A percentile compares a stretch with the other conserved stretches of the same genome.
phyloP scores from a whole-genome alignment of 2,113 vertebrate genomes.

The Hippocampus mohnikei region DNA sequence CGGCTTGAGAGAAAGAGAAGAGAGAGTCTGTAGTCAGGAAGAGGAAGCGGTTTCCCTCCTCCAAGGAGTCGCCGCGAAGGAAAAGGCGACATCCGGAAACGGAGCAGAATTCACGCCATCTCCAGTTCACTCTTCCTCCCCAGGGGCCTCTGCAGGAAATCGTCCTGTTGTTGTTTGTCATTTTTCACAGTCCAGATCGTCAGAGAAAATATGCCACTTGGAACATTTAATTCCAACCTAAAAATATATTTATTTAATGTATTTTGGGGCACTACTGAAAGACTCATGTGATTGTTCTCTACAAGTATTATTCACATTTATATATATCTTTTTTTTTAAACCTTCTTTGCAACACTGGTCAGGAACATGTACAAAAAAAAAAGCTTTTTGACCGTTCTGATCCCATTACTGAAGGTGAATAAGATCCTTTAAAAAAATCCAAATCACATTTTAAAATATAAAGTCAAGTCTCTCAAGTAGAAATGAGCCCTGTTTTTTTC shows the following conservation, averaged over 20 bases:
- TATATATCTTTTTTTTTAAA: no score
- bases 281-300: background rate
- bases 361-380: no score
- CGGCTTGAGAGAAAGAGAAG: background rate
- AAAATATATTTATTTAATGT: background rate
- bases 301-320: no score
- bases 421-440: background rate
- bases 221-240: background rate
- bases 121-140: background rate
- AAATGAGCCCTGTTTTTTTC: background rate
- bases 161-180: no score
- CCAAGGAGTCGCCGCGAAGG: conserved; percentile 18
- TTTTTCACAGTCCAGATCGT: background rate
- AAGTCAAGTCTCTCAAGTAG: conserved; percentile 23
- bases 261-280: background rate
- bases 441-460: background rate
- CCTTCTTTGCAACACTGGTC: no score
- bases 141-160: background rate
- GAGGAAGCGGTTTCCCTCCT: conserved; percentile 35
- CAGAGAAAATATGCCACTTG: background rate
- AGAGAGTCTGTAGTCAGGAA: conserved; percentile 24
- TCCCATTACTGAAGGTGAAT: background rate
- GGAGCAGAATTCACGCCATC: background rate
- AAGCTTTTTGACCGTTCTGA: background rate
- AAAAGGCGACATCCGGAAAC: conserved; percentile 41